phyloP scores from a whole-genome alignment of 2,797 vertebrate species.

The Pantherophis alleghaniensis region DNA sequence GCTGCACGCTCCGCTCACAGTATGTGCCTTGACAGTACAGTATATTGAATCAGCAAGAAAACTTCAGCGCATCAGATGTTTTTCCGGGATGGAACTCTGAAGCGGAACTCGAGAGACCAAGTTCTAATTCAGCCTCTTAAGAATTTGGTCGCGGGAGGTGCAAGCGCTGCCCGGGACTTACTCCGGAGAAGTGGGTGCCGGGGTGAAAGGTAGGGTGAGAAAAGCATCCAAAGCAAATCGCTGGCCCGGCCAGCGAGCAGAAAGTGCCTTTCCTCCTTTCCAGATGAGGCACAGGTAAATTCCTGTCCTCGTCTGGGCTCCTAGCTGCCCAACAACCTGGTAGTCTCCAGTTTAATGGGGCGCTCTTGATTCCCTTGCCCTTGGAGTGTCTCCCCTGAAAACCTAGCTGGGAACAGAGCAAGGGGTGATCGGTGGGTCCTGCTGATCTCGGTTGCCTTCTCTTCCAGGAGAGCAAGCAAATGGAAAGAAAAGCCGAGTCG shows the following conservation, averaged over 20 bases:
- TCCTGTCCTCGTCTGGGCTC: not conserved
- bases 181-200: not conserved
- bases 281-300: not conserved
- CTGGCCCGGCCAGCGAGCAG: not conserved
- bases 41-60: not conserved
- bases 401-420: not conserved
- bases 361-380: slow-evolving; percentile 32
- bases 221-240: not conserved
- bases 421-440: not conserved
- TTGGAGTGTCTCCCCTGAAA: slow-evolving; percentile 12
- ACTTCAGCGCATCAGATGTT: not conserved
- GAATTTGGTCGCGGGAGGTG: not conserved
- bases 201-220: not conserved
- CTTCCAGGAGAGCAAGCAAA: not conserved
- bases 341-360: slow-evolving; percentile 20
- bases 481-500: not conserved
- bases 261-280: not conserved
- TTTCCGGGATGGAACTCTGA: not conserved
- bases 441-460: not conserved
- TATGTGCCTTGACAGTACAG: not conserved
- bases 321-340: slow-evolving; percentile 6
- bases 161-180: not conserved
- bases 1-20: too few relatives aligned
- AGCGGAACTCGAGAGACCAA: not conserved
- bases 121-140: not conserved